Conservation (phyloP, 2,888 invertebrate genomes). For the Pachliopta kotzebuea region DNA sequence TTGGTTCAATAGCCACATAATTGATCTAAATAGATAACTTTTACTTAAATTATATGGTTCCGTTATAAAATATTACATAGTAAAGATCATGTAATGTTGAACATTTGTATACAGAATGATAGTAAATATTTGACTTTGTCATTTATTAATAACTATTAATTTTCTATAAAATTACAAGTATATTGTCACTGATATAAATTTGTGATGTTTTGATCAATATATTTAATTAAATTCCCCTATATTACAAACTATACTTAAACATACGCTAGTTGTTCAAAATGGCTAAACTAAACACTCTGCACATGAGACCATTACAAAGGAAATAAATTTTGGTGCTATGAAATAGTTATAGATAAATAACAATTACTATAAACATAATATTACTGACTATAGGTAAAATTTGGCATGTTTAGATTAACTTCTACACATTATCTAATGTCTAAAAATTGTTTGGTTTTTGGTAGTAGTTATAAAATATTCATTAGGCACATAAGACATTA, state of each 20-base stretch:
- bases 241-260: constrained; percentile 38
- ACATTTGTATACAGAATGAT: constrained; percentile 30
- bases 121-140: constrained; percentile 37
- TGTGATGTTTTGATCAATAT: constrained; percentile 49
- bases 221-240: constrained; percentile 32
- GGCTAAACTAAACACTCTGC: constrained; percentile 45
- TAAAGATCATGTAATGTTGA: constrained; percentile 25
- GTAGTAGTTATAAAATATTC: constrained; percentile 54
- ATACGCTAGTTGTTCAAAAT: constrained; percentile 56
- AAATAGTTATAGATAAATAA: constrained; percentile 31
- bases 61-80: constrained; percentile 23
- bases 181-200: constrained; percentile 39
- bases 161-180: constrained; percentile 29
- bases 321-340: constrained; percentile 37
- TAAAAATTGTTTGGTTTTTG: constrained; percentile 66
- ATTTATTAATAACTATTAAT: constrained; percentile 32
- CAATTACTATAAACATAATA: constrained; percentile 34
- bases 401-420: constrained; percentile 40
- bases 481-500: constrained; percentile 69
- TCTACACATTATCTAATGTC: constrained; percentile 47
- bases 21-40: constrained; percentile 11
- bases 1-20: constrained; percentile 65
- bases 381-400: constrained; percentile 39
- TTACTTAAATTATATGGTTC: constrained; percentile 18
- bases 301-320: constrained; percentile 53